Evolutionary conservation across 2,113 vertebrate species (phyloP).

Genomic region (Pangasianodon gigas): DNA sequence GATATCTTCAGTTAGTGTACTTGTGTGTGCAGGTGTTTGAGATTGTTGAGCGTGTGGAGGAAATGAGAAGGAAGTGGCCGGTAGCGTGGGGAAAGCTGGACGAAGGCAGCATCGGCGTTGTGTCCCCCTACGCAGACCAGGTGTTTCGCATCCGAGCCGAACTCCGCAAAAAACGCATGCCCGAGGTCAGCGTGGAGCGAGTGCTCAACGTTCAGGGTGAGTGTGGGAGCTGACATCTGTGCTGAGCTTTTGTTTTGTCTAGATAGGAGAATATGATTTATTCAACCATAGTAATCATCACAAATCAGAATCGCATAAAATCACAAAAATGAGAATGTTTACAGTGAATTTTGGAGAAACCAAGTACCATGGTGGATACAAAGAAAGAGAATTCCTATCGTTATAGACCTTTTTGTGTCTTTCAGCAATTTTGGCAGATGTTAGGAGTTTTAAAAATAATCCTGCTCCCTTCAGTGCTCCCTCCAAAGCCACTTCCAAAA

Average conservation of each 20-base stretch:
- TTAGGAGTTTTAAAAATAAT: neutral
- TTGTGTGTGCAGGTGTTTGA: conserved; percentile 87
- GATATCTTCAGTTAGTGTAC: neutral
- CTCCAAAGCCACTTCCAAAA: neutral
- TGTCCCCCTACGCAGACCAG: conserved; percentile 95
- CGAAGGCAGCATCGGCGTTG: conserved; percentile 95
- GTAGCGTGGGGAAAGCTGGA: conserved; percentile 98
- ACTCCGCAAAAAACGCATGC: conserved; percentile 95
- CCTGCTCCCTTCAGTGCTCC: neutral
- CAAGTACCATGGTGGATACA: neutral
- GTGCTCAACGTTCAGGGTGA: conserved; percentile 98
- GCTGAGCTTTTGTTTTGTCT: neutral
- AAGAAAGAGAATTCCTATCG: neutral
- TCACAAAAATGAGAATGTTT: neutral
- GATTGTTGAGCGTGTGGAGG: conserved; percentile 96
- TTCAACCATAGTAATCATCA: neutral
- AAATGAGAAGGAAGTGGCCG: conserved; percentile 95
- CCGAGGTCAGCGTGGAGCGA: conserved; percentile 95
- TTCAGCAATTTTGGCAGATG: neutral
- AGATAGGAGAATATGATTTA: neutral
- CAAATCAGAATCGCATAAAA: neutral
- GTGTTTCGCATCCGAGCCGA: conserved; percentile 97
- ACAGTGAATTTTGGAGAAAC: neutral
- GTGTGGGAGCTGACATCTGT: conserved; percentile 41
- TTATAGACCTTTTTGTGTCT: neutral